Base-by-base conservation (phyloP, 2,797 vertebrate genomes). In the Novumbra hubbsi region DNA sequence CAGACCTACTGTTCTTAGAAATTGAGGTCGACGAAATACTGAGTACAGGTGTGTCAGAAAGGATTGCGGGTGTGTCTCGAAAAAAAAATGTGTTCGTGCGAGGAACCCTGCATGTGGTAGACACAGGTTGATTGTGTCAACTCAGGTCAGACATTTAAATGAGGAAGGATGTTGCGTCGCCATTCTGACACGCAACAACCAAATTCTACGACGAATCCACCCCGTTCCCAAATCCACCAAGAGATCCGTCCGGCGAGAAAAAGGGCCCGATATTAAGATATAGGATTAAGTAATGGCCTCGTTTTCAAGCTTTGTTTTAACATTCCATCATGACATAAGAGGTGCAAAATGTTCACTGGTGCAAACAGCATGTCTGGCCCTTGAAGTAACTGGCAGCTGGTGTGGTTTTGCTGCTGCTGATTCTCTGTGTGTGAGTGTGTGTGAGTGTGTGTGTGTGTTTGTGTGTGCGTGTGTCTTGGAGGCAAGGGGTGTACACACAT, bases 401-500 rank as follows among this genome's bases (percentile, higher is more conserved):
- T 30, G 28, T 30, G 62, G 27, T 32, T 64, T 17, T 28, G 27
- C 62, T 64, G 62, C 27, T 16, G 24, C 27, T 9, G 27, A 15
- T 6, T 15, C 27, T 32, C 27, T 2, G 27, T 57, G 52, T 57
- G 52, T 57, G 52, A 12, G 52, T 57, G 52, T 57, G 52, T 55
- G 52, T 55, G 52, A 15, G 52, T 55, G 52, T 55, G 52, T 55
- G 52, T 57, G 52, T n/a, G 15, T 55, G 52, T 55, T 1, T 55
- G 52, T 55, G 52, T 55, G 52, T 55, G 52, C 9, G 52, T 1
- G 27, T 27, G 4, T 64, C 28, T 64, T 64, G 62, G 27, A 64
- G 28, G 15, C 28, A 64, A 64, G 32, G 14, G 27, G 1, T 17
- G 60, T 9, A 50, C 49, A 50, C 49, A 86, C 86, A 21, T 19